Base-by-base conservation (phyloP, 2,797 vertebrate species). In the Jordanella pulchra region DNA sequence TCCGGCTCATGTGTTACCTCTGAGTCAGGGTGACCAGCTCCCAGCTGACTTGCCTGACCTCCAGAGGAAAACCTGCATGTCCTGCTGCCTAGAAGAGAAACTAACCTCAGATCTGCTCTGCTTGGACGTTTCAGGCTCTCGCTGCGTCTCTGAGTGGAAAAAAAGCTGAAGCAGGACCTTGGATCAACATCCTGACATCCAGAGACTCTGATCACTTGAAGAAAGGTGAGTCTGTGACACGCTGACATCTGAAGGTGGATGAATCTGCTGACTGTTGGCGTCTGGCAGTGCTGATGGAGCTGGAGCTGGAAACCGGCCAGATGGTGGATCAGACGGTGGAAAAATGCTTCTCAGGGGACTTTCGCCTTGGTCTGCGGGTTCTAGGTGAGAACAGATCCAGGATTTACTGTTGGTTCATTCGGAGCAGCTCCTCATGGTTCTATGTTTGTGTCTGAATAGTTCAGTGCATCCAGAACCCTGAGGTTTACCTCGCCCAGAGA, bases 131-230 rank as follows among this genome's bases (percentile, higher is more conserved):
- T 65, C 2, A 67, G 94, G 15, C 70, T 71, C 89, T 95, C 12
- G 72, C 28, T 21, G 83, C 79, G 0, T 86, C 94, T 30, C 72
- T 95, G 1, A 82, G 77, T 11, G 84, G 61, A 11, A 93, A 92
- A 71, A 94, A 94, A 76, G 83, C 80, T 0, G 82, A 90, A 0
- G 56, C 77, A 1, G 82, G 0, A 3, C 76, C 86, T 0, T 94
- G 92, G 93, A 93, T 94, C 25, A 53, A 78, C 56, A 87, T 91
- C 27, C 78, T 95, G 61, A 94, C 93, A 18, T 89, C 90, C 0
- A 88, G 93, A 87, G 53, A 81, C 71, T 42, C 73, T 2, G 75
- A 78, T 0, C 92, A 95, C 78, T 89, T 95, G 2, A 53, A 84
- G 2, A 89, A 72, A 17, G 93, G 92, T 93, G 67, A 78, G 79